These are phyloP conservation scores for Tor tambroides DNA, from an alignment of 2,113 vertebrate species.

Conservation along the genomic window DNA sequence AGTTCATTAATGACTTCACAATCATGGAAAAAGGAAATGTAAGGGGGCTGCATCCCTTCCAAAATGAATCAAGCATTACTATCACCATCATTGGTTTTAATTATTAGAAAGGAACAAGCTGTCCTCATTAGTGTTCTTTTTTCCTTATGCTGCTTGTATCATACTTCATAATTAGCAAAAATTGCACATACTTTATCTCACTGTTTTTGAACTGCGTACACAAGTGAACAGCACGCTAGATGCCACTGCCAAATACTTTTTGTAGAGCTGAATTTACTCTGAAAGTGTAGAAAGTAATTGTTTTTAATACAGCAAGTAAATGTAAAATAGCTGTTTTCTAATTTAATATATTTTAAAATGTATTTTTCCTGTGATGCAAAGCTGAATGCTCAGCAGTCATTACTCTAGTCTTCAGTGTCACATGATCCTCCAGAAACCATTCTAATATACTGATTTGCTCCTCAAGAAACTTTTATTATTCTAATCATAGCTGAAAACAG, in stretches of 20 bases:
- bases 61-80: background rate
- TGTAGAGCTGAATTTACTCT: background rate
- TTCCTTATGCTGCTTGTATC: background rate
- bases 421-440: background rate
- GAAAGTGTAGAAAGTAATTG: background rate
- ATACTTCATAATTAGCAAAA: background rate
- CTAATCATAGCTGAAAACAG: background rate
- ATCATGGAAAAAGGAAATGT: background rate
- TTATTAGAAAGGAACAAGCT: background rate
- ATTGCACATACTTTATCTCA: background rate
- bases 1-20: constrained; percentile 3
- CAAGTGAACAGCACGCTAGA: background rate
- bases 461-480: background rate
- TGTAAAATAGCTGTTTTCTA: background rate
- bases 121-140: background rate
- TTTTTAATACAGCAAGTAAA: background rate
- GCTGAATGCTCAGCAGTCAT: background rate
- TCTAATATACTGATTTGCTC: background rate
- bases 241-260: background rate
- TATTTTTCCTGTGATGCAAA: no score
- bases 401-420: background rate
- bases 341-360: background rate
- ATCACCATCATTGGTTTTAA: background rate
- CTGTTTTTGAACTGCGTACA: background rate
- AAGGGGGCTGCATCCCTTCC: background rate